Evolutionary conservation across 2,113 vertebrate genomes (phyloP).

Genomic region (Rhea americana): DNA sequence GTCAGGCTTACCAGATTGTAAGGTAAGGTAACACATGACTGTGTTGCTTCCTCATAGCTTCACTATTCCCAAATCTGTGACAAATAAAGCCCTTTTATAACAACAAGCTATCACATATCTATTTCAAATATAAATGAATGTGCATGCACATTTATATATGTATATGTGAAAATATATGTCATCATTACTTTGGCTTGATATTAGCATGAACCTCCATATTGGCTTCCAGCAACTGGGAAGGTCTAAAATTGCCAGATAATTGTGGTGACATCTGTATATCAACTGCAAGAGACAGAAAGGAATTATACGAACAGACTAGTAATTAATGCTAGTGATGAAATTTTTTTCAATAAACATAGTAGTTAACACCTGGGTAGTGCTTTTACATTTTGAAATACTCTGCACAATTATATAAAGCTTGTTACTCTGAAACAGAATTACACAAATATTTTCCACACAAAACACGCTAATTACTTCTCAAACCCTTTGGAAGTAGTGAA

Average conservation of each 20-base stretch:
- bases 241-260: slow-evolving; percentile 14
- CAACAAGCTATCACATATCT: neutral
- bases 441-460: neutral
- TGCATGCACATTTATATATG: neutral
- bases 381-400: neutral
- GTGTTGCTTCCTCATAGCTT: neutral
- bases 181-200: slow-evolving; percentile 62
- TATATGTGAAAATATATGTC: neutral
- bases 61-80: neutral
- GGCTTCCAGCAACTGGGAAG: slow-evolving; percentile 46
- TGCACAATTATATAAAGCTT: neutral
- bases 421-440: neutral
- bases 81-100: neutral
- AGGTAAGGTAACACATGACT: neutral
- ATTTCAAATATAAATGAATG: neutral
- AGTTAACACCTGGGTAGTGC: neutral
- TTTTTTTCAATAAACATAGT: neutral
- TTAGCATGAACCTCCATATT: slow-evolving; percentile 45
- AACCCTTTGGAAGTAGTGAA: neutral
- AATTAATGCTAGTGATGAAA: neutral
- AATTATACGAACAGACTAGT: neutral
- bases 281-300: slow-evolving; percentile 58
- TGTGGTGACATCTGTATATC: slow-evolving; percentile 31
- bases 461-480: neutral
- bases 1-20: neutral